phyloP scores from a whole-genome alignment of 2,113 vertebrate genomes.

The Glaucomys volans region DNA sequence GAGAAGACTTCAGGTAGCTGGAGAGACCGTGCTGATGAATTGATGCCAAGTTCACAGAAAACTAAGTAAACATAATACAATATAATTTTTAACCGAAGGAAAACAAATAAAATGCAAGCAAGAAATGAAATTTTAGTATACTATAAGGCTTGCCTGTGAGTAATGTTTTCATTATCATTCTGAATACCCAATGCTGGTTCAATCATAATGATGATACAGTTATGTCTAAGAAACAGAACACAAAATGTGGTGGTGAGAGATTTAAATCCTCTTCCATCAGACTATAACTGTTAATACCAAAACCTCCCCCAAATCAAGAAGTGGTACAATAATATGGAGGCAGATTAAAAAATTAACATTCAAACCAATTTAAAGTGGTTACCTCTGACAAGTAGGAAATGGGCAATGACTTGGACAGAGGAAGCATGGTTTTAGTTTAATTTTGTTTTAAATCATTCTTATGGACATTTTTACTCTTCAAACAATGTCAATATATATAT shows the following conservation, averaged over 20 bases:
- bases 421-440: background rate
- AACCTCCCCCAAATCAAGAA: background rate
- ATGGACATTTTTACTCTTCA: slow-evolving; percentile 7
- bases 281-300: background rate
- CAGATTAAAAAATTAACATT: slow-evolving; percentile 18
- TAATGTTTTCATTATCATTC: background rate
- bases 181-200: background rate
- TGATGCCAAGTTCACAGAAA: background rate
- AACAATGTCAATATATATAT: background rate
- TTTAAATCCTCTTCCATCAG: background rate
- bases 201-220: background rate
- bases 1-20: slow-evolving; percentile 14
- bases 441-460: slow-evolving; percentile 14
- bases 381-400: background rate
- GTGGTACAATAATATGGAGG: background rate
- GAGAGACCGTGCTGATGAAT: background rate
- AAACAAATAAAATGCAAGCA: background rate
- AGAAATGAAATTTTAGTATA: background rate
- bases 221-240: background rate
- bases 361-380: background rate
- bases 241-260: background rate
- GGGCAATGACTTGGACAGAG: background rate
- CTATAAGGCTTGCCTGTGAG: background rate
- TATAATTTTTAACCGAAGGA: background rate
- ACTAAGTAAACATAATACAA: background rate